phyloP scores from a whole-genome alignment of 1,140 invertebrate genomes.

The Wiebesia pumilae region DNA sequence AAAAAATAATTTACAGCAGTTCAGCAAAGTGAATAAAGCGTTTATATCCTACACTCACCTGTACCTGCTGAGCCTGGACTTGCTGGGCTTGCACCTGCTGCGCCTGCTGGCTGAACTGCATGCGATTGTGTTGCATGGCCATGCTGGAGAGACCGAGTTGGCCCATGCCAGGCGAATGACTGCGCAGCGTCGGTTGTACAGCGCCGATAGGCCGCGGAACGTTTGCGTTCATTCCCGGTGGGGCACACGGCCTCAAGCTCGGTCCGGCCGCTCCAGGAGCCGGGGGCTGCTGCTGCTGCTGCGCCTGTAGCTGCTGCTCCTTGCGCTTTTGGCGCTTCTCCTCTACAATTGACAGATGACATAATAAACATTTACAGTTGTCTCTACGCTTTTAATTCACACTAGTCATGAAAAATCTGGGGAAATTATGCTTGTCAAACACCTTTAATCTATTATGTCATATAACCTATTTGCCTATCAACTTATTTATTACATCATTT shows the following conservation, averaged over 20 bases:
- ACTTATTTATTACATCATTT: too few relatives aligned
- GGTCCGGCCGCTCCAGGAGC: conserved; percentile 58
- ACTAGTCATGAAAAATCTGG: too few relatives aligned
- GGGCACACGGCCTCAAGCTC: conserved; percentile 65
- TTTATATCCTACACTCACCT: not conserved
- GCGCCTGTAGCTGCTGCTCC: conserved; percentile 80
- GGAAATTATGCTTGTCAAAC: too few relatives aligned
- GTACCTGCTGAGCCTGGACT: conserved; percentile 67
- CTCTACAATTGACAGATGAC: conserved; percentile 68
- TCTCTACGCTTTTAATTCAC: too few relatives aligned
- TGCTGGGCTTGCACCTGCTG: conserved; percentile 74
- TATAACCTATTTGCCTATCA: too few relatives aligned
- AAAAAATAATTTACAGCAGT: not conserved
- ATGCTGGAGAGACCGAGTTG: conserved; percentile 69
- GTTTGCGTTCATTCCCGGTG: conserved; percentile 60
- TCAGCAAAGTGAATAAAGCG: not conserved
- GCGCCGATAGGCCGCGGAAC: conserved; percentile 65
- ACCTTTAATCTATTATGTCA: too few relatives aligned
- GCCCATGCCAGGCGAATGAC: conserved; percentile 80
- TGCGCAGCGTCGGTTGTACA: conserved; percentile 75
- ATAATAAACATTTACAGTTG: too few relatives aligned
- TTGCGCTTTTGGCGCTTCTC: conserved; percentile 91
- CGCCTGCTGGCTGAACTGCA: conserved; percentile 76
- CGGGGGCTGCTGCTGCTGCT: conserved; percentile 76
- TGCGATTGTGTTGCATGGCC: conserved; percentile 75